Conservation (phyloP, 2,797 vertebrate species). For the Lepilemur septentrionalis region DNA sequence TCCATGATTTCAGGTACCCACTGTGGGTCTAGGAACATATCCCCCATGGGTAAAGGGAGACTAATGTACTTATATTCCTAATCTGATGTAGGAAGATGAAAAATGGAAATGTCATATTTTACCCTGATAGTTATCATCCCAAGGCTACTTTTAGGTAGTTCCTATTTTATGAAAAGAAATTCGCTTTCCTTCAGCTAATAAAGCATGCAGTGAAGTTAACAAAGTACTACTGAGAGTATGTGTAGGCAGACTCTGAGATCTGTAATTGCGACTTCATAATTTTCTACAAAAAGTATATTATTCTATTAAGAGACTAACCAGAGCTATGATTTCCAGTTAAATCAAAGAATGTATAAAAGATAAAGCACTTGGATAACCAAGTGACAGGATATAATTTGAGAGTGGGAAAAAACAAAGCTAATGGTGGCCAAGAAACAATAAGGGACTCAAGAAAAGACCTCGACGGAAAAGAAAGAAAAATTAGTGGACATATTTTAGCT, state of each 20-base stretch:
- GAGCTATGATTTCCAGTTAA: slow-evolving; percentile 33
- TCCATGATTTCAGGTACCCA: neutral
- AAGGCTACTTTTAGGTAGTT: slow-evolving; percentile 32
- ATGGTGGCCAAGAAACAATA: neutral
- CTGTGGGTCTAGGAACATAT: neutral
- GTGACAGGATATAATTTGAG: slow-evolving; percentile 35
- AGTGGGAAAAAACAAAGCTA: neutral
- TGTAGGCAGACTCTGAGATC: neutral
- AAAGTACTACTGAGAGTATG: neutral
- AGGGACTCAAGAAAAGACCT: slow-evolving; percentile 8
- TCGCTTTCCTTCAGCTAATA: neutral
- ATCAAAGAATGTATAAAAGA: slow-evolving; percentile 16
- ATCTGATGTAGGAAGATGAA: slow-evolving; percentile 6
- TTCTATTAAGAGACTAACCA: slow-evolving; percentile 29
- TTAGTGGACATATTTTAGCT: neutral
- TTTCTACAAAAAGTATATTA: slow-evolving; percentile 26
- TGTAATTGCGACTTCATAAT: slow-evolving; percentile 9
- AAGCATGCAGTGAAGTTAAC: neutral
- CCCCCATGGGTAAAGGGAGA: neutral
- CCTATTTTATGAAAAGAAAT: slow-evolving; percentile 48
- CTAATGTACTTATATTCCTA: neutral
- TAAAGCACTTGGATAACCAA: slow-evolving; percentile 18
- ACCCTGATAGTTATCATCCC: neutral
- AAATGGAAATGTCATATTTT: slow-evolving; percentile 7
- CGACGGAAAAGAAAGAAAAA: slow-evolving; percentile 13